phyloP scores from a whole-genome alignment of 1,140 invertebrate genomes.

The Drosophila simulans region DNA sequence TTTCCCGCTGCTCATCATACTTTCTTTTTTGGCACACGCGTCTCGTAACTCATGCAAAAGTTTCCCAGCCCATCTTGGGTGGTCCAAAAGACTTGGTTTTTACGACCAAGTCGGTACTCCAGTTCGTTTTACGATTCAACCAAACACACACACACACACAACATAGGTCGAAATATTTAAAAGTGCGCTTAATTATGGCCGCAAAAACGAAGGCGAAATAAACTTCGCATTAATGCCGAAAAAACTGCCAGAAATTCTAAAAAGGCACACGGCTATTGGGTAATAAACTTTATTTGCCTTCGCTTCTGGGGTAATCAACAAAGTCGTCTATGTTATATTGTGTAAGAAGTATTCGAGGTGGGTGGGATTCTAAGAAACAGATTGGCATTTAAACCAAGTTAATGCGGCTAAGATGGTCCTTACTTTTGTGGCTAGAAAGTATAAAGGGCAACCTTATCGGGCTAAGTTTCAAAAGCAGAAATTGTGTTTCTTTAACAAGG shows the following conservation, averaged over 20 bases:
- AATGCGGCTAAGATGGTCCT: neutral
- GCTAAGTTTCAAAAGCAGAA: too few species aligned
- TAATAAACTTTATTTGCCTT: constrained; percentile 48
- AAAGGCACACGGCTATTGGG: constrained; percentile 35
- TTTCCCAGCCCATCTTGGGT: constrained; percentile 25
- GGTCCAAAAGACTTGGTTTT: constrained; percentile 46
- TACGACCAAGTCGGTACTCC: constrained; percentile 56
- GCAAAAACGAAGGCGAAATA: constrained; percentile 43
- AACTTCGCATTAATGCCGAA: constrained; percentile 41
- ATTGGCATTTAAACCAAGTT: neutral
- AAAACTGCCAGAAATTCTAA: constrained; percentile 53
- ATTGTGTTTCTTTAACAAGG: too few species aligned
- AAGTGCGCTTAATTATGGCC: constrained; percentile 78
- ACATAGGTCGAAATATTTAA: constrained; percentile 78
- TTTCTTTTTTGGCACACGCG: constrained; percentile 54
- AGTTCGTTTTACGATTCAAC: constrained; percentile 60
- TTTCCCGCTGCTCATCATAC: constrained; percentile 9
- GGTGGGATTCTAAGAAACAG: constrained; percentile 29
- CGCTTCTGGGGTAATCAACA: constrained; percentile 17
- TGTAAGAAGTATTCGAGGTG: constrained; percentile 5
- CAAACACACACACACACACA: constrained; percentile 34
- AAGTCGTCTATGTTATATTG: constrained; percentile 23
- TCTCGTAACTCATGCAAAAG: neutral
- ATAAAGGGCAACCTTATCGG: too few species aligned
- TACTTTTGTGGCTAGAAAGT: neutral